phyloP scores from a whole-genome alignment of 2,113 vertebrate genomes.

The Brachyhypopomus gauderio region DNA sequence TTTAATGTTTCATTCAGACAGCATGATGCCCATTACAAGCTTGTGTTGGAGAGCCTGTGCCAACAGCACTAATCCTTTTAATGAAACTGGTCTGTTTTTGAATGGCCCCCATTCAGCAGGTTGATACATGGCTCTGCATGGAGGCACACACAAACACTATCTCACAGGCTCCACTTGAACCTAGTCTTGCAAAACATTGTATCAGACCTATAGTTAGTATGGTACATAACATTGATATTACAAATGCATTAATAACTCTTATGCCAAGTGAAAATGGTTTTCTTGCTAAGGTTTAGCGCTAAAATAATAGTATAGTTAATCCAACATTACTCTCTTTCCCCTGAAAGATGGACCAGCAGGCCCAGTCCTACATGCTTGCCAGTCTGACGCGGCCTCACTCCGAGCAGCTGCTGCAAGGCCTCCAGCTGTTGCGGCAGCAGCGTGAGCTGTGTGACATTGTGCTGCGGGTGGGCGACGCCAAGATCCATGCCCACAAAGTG shows the following conservation, averaged over 20 bases:
- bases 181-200: not conserved
- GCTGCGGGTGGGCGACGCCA: constrained; percentile 92
- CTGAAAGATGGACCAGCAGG: constrained; percentile 92
- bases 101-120: no score
- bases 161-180: no score
- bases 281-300: no score
- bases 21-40: no score
- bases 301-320: not conserved
- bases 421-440: constrained; percentile 95
- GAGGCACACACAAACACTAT: no score
- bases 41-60: no score
- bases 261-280: no score
- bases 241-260: no score
- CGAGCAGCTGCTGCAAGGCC: constrained; percentile 95
- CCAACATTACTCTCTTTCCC: not conserved
- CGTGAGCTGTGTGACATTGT: constrained; percentile 94
- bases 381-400: constrained; percentile 94
- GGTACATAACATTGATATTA: not conserved
- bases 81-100: no score
- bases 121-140: no score
- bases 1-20: no score
- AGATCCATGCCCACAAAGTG: constrained; percentile 96
- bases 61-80: no score
- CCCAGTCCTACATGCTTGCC: constrained; percentile 95
- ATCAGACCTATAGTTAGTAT: not conserved